Evolutionary conservation across 2,113 vertebrate species (phyloP).

Genomic region (Neolamprologus tretocephalus): DNA sequence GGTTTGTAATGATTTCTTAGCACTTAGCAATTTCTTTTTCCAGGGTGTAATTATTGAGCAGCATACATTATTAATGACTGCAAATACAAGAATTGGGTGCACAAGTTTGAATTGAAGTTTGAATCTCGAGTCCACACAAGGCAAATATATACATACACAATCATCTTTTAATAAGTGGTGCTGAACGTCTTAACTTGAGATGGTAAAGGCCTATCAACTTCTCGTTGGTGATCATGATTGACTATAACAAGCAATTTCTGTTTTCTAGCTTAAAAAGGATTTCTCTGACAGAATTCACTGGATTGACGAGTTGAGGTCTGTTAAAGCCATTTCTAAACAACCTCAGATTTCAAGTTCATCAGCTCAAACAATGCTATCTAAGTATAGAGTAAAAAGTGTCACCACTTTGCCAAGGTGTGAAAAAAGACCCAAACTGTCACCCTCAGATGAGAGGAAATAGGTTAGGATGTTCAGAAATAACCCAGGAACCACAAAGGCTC

Average conservation of each 20-base stretch:
- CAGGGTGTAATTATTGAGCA: not conserved
- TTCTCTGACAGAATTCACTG: not conserved
- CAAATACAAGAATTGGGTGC: not conserved
- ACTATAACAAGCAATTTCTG: not conserved
- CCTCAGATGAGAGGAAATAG: not conserved
- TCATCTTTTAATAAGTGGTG: not conserved
- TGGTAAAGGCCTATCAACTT: not conserved
- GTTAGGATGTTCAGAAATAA: not conserved
- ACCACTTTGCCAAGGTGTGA: not conserved
- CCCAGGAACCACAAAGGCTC: not conserved
- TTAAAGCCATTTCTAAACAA: not conserved
- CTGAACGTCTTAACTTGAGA: not conserved
- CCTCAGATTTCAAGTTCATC: not conserved
- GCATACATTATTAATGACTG: not conserved
- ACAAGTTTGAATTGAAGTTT: not conserved
- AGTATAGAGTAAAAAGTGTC: not conserved
- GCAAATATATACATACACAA: not conserved
- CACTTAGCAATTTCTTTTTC: not conserved
- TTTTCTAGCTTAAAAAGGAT: not conserved
- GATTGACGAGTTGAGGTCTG: not conserved
- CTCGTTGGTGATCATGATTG: not conserved
- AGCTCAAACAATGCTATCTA: rapidly evolving
- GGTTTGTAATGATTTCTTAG: not conserved
- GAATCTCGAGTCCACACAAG: not conserved
- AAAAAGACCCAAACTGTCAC: not conserved